Percentiles rank a stretch among this genome's conserved stretches.
Evolutionary conservation across 2,113 vertebrate genomes (phyloP).

Genomic region (Australoheros scitulus): DNA sequence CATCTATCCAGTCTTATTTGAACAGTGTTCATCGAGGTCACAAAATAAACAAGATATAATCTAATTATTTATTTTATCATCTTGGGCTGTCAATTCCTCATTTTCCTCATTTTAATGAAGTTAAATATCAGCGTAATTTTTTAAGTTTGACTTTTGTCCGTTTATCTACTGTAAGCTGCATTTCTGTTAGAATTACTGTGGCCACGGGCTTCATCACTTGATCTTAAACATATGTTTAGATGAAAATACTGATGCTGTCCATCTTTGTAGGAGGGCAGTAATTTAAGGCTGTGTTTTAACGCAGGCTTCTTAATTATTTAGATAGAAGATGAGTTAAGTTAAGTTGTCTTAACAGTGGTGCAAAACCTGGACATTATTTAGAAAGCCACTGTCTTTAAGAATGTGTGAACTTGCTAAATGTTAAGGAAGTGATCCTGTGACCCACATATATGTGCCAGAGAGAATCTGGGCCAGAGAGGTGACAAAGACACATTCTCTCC

Average conservation of each 20-base stretch:
- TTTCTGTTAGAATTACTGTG: background rate
- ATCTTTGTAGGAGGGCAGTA: background rate
- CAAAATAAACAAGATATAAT: background rate
- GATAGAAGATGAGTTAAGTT: background rate
- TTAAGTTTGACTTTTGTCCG: too few relatives aligned
- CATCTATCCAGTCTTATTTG: too few relatives aligned
- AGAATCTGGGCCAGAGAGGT: conserved; percentile 55
- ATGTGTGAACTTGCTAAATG: background rate
- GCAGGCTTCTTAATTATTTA: background rate
- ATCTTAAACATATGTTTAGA: background rate
- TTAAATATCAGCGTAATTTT: too few relatives aligned
- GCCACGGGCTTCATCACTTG: background rate
- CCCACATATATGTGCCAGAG: conserved; percentile 38
- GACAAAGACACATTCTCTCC: conserved; percentile 34
- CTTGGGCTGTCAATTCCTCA: background rate
- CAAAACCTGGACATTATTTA: background rate
- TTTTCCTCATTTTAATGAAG: too few relatives aligned
- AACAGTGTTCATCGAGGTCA: background rate
- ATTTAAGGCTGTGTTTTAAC: background rate
- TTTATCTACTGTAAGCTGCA: background rate
- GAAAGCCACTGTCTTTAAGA: background rate
- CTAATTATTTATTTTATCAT: background rate
- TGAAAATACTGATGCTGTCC: background rate
- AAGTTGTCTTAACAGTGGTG: background rate
- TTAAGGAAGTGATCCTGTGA: conserved; percentile 27